Conservation (phyloP, 2,888 invertebrate species). For the Ormyrus labotus region DNA sequence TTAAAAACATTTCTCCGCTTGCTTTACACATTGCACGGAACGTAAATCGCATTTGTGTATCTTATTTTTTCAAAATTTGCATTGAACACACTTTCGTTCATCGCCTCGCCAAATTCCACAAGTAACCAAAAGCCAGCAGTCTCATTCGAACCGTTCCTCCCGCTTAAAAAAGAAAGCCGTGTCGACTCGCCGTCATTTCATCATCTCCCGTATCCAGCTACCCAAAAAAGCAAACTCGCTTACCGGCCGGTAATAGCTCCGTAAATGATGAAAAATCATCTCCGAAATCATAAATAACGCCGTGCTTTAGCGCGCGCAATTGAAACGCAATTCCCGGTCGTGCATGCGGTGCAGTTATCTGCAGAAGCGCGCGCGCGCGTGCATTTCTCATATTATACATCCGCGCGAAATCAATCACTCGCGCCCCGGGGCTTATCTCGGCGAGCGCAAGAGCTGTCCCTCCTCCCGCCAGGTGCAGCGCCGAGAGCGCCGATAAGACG, state of each 20-base stretch:
- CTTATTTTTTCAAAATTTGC: too few relatives aligned
- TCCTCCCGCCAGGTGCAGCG: constrained; percentile 12
- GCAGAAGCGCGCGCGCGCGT: neutral
- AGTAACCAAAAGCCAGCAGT: too few relatives aligned
- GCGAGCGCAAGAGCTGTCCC: neutral
- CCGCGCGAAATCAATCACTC: constrained; percentile 47
- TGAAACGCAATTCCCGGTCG: constrained; percentile 18
- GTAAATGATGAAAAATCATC: constrained; percentile 41
- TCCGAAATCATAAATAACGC: constrained; percentile 45
- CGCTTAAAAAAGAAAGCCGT: too few relatives aligned
- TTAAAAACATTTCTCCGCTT: too few relatives aligned
- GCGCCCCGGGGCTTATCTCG: constrained; percentile 20
- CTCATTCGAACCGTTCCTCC: too few relatives aligned
- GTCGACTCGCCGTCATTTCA: too few relatives aligned
- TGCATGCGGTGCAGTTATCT: neutral
- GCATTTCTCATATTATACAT: constrained; percentile 12
- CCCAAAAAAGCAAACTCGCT: too few relatives aligned
- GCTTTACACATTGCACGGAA: too few relatives aligned
- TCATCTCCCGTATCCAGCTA: too few relatives aligned
- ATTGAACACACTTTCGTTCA: too few relatives aligned
- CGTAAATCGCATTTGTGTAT: too few relatives aligned
- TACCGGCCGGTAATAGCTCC: constrained; percentile 11
- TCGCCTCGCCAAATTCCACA: too few relatives aligned
- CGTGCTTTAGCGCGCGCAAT: constrained; percentile 6
- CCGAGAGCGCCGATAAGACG: neutral